Conservation (phyloP, 2,888 invertebrate species). For the Pandemis corylana region DNA sequence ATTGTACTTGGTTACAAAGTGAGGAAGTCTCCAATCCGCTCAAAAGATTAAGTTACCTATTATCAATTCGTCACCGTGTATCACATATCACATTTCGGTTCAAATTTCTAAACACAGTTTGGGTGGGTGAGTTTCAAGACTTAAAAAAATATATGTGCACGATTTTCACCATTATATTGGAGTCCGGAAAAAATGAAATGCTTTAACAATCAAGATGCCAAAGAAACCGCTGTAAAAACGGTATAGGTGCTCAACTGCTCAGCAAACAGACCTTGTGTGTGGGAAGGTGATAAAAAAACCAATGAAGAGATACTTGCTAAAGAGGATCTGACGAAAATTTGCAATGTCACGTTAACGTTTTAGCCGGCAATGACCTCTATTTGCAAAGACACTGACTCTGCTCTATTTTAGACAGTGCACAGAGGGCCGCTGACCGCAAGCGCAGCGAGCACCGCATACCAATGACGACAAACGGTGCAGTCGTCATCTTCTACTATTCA, state of each 20-base stretch:
- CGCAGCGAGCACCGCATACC: conserved; percentile 29
- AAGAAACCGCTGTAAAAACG: neutral
- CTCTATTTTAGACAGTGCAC: conserved; percentile 26
- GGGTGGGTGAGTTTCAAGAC: no score
- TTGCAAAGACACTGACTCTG: conserved; percentile 1
- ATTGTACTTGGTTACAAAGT: conserved; percentile 23
- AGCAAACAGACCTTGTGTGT: conserved; percentile 3
- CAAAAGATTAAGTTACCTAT: conserved; percentile 16
- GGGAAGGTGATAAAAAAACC: conserved; percentile 15
- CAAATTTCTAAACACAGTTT: neutral
- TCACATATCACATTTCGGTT: conserved; percentile 2
- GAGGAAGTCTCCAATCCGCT: conserved; percentile 23
- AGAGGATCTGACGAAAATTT: neutral
- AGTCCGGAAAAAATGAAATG: no score
- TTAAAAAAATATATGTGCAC: no score
- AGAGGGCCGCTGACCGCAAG: conserved; percentile 35
- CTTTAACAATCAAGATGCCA: neutral
- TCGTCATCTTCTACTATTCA: conserved; percentile 24
- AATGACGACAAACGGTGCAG: conserved; percentile 15
- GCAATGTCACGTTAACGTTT: conserved; percentile 14
- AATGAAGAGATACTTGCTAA: conserved; percentile 17
- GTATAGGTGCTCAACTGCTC: conserved; percentile 6
- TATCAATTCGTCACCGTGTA: neutral
- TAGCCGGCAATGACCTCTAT: conserved; percentile 34
- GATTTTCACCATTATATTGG: no score